phyloP scores from a whole-genome alignment of 53 echinoderm and acorn worm genomes.

The Pentamera pediparva region DNA sequence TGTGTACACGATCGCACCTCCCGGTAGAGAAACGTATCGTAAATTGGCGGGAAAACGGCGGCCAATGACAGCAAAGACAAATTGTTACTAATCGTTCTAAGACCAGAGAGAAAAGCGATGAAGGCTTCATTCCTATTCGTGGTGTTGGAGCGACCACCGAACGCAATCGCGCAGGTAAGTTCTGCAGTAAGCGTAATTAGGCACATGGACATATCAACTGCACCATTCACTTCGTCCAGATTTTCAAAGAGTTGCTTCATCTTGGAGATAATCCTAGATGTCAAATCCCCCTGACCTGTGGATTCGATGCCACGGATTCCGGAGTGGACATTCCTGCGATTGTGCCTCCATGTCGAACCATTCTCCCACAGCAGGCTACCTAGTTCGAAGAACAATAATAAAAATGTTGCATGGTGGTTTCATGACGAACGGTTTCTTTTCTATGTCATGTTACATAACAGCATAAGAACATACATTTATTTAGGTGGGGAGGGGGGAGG shows the following conservation, averaged over 20 bases:
- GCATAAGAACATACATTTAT: no score
- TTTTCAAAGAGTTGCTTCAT: not conserved
- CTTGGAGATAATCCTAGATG: not conserved
- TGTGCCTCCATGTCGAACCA: conserved; percentile 32
- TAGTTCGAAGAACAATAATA: not conserved
- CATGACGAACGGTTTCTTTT: no score
- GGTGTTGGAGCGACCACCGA: conserved; percentile 32
- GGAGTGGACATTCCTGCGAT: conserved; percentile 18
- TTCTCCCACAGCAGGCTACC: conserved; percentile 57
- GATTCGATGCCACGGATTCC: conserved; percentile 28
- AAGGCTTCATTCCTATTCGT: conserved; percentile 2
- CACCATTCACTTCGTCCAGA: not conserved
- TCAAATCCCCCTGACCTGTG: not conserved
- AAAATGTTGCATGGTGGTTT: no score
- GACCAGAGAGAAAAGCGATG: conserved; percentile 5
- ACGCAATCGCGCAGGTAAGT: conserved; percentile 23
- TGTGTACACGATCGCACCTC: conserved; percentile 9
- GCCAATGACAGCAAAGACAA: conserved; percentile 34
- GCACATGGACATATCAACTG: not conserved
- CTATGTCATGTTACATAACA: no score
- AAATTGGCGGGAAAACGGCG: conserved; percentile 43
- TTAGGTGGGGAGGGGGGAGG: no score
- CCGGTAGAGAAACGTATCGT: conserved; percentile 36
- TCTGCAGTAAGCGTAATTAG: not conserved
- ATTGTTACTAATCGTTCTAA: conserved; percentile 2